Conservation (phyloP, 2,888 invertebrate genomes). For the Dynastes hyllus region DNA sequence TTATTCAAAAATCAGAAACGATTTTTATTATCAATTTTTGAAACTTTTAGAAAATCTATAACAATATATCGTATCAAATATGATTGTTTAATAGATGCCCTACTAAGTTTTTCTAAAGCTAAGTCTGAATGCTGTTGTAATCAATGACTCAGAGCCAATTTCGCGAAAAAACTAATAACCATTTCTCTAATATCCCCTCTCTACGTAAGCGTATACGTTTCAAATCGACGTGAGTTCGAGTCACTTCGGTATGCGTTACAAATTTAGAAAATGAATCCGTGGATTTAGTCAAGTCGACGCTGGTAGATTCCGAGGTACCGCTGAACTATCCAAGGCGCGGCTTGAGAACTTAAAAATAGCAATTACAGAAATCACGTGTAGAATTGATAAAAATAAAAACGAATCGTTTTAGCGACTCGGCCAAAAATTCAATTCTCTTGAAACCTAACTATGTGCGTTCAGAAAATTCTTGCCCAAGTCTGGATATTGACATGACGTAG, state of each 20-base stretch:
- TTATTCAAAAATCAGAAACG: too few species aligned
- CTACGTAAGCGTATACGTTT: conserved; percentile 8
- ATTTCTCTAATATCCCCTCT: too few species aligned
- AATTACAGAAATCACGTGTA: conserved; percentile 48
- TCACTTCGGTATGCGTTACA: conserved; percentile 3
- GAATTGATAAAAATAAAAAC: conserved; percentile 28
- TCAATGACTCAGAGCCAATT: too few species aligned
- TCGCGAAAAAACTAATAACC: too few species aligned
- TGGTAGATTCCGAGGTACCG: conserved; percentile 7
- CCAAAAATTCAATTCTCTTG: conserved; percentile 1
- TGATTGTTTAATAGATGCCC: too few species aligned
- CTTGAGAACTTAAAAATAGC: conserved; percentile 41
- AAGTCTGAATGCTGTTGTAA: too few species aligned
- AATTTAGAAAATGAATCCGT: conserved; percentile 29
- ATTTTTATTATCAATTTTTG: too few species aligned
- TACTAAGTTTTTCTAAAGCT: too few species aligned
- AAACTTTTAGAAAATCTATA: too few species aligned
- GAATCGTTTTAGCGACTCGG: not conserved
- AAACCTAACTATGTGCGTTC: not conserved
- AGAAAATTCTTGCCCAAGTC: not conserved
- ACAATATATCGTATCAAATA: too few species aligned
- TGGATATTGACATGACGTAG: not conserved
- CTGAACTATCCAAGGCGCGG: conserved; percentile 38
- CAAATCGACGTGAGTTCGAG: not conserved
- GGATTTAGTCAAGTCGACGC: not conserved